phyloP scores from a whole-genome alignment of 2,113 vertebrate species.

The Poeciliopsis retropinna region DNA sequence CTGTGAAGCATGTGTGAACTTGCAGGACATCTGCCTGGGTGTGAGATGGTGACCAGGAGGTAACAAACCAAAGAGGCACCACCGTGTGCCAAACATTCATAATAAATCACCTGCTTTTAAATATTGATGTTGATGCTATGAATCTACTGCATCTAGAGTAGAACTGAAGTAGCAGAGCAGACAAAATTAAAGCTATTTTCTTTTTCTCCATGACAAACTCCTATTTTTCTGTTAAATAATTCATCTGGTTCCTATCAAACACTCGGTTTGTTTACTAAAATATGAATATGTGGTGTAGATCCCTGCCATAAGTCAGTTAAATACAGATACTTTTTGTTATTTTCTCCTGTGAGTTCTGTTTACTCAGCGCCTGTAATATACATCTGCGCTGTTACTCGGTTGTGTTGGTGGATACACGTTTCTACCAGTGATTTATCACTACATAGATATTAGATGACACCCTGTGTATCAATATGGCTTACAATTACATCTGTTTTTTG shows the following conservation, averaged over 20 bases:
- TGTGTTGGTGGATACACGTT: no score
- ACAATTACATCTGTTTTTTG: not conserved
- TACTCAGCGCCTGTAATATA: not conserved
- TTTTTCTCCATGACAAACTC: no score
- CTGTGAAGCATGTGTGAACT: not conserved
- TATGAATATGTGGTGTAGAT: not conserved
- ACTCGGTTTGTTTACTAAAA: not conserved
- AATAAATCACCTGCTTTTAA: not conserved
- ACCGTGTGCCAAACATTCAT: not conserved
- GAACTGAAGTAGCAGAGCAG: not conserved
- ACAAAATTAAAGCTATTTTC: no score
- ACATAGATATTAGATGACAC: not conserved
- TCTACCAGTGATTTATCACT: not conserved
- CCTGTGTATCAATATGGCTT: not conserved
- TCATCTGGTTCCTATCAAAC: not conserved
- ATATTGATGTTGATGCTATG: not conserved
- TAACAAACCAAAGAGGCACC: not conserved
- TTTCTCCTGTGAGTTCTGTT: not conserved
- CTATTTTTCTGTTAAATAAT: not conserved
- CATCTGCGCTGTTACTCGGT: not conserved
- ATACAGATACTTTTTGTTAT: not conserved
- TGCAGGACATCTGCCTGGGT: no score
- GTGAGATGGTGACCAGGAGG: not conserved
- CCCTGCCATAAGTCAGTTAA: not conserved
- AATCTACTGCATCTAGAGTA: not conserved